A percentile compares a stretch with the other conserved stretches of the same genome.
Conservation (phyloP, 2,113 vertebrate genomes). For the Pithys albifrons region DNA sequence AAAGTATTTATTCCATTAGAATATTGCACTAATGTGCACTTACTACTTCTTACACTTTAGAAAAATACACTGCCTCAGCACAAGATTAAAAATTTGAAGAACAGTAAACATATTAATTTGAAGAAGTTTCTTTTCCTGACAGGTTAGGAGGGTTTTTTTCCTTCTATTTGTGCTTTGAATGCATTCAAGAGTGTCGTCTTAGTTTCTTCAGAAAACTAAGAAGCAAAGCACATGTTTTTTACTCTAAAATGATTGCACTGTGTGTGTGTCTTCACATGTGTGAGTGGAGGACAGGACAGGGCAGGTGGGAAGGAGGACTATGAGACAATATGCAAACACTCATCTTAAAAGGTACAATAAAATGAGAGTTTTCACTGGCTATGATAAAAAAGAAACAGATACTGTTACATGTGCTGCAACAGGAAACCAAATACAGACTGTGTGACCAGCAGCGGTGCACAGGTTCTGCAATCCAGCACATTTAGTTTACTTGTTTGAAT, state of each 20-base stretch:
- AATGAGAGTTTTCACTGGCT: not conserved
- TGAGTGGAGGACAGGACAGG: not conserved
- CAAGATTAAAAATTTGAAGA: not conserved
- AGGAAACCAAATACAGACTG: not conserved
- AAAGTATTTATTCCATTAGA: not conserved
- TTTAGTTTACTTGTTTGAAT: not conserved
- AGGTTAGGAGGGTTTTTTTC: not conserved
- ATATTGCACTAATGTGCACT: not conserved
- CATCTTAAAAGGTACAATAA: not conserved
- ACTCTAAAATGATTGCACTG: not conserved
- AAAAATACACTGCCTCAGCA: not conserved
- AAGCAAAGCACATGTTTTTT: not conserved
- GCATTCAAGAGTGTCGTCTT: not conserved
- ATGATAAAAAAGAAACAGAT: not conserved
- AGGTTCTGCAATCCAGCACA: not conserved
- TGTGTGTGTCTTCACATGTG: not conserved
- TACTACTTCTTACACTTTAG: not conserved
- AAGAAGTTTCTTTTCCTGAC: not conserved
- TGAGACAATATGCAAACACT: not conserved
- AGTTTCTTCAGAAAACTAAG: not conserved
- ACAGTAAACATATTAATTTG: not conserved
- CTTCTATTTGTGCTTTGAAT: not conserved
- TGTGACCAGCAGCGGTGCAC: not conserved
- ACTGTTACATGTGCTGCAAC: not conserved
- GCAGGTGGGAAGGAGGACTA: not conserved